Conservation (phyloP, 1,140 invertebrate species). For the Neodiprion fabricii region DNA sequence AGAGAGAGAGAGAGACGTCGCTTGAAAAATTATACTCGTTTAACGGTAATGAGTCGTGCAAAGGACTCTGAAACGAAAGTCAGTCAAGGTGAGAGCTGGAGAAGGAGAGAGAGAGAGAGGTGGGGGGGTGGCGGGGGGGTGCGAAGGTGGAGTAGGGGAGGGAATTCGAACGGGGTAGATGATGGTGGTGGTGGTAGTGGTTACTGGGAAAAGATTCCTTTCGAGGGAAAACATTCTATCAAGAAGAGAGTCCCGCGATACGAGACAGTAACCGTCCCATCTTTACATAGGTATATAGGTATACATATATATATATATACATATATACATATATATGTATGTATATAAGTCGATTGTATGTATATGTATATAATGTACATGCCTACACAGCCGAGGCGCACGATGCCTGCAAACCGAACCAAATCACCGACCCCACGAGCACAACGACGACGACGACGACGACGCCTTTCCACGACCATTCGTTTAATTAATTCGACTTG, state of each 20-base stretch:
- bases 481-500: neutral
- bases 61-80: neutral
- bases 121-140: too few species aligned
- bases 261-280: too few species aligned
- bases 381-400: neutral
- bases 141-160: too few species aligned
- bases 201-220: neutral
- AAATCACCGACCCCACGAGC: neutral
- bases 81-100: neutral
- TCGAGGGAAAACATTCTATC: neutral
- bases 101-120: neutral
- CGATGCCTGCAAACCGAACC: neutral
- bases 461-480: neutral
- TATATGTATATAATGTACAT: too few species aligned
- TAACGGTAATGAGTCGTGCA: slow-evolving; percentile 3
- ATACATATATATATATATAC: too few species aligned
- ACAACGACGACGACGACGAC: neutral
- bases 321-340: too few species aligned
- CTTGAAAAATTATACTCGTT: slow-evolving; percentile 2
- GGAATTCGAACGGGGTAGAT: neutral
- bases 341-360: too few species aligned
- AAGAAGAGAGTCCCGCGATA: neutral
- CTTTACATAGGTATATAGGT: too few species aligned
- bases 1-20: neutral
- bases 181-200: neutral